Evolutionary conservation across 2,113 vertebrate species (phyloP).

Genomic region (Bubo scandiacus): DNA sequence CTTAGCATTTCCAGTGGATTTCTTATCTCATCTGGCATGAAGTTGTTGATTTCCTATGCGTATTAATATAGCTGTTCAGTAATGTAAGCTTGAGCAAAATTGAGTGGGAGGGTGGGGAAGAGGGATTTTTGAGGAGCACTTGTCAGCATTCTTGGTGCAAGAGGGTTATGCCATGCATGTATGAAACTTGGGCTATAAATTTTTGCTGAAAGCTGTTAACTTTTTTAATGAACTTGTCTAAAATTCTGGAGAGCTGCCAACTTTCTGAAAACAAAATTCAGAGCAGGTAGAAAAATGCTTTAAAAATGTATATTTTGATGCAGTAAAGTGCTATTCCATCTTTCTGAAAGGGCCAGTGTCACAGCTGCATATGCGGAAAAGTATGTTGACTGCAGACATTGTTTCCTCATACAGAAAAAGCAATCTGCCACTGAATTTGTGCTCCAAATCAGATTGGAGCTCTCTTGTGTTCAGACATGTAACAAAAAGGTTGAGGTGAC

Average conservation of each 20-base stretch:
- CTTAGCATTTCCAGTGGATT: not conserved
- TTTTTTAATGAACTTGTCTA: not conserved
- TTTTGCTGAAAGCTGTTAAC: not conserved
- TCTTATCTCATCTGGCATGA: not conserved
- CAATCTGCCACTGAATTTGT: slow-evolving; percentile 19
- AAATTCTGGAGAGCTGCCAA: not conserved
- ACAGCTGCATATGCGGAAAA: slow-evolving; percentile 29
- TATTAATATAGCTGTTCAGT: not conserved
- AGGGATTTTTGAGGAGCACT: not conserved
- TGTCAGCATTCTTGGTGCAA: not conserved
- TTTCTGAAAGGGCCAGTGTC: slow-evolving; percentile 41
- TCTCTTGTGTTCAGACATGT: not conserved
- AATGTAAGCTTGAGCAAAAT: not conserved
- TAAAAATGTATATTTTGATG: slow-evolving; percentile 50
- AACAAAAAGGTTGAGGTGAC: slow-evolving; percentile 37
- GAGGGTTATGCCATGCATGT: not conserved
- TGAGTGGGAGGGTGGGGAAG: not conserved
- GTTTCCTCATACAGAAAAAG: slow-evolving; percentile 41
- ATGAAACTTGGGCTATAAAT: not conserved
- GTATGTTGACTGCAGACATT: slow-evolving; percentile 8
- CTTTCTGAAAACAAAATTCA: slow-evolving; percentile 58
- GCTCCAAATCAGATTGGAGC: slow-evolving; percentile 41
- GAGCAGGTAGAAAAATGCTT: slow-evolving; percentile 58
- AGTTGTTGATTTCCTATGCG: not conserved
- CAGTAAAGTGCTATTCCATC: not conserved